A percentile compares a stretch with the other conserved stretches of the same genome.
Conservation (phyloP, 2,797 vertebrate species). For the Malacoraja senta region DNA sequence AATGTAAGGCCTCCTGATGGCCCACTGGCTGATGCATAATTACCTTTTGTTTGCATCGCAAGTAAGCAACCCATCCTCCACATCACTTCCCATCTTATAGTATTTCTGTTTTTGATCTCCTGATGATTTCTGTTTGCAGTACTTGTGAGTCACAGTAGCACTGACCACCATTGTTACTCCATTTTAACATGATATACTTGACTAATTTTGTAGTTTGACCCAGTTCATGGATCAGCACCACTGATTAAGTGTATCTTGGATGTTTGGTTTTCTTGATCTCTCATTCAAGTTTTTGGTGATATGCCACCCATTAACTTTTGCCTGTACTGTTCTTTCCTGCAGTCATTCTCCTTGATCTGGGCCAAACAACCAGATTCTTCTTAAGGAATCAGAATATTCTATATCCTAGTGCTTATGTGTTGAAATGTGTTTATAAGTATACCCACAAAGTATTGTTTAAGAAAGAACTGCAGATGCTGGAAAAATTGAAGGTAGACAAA, state of each 20-base stretch:
- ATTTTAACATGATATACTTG: constrained; percentile 2
- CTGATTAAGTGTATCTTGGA: neutral
- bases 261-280: neutral
- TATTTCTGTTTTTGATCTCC: neutral
- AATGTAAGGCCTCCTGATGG: neutral
- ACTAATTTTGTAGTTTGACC: neutral
- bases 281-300: neutral
- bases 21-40: neutral
- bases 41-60: neutral
- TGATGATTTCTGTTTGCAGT: neutral
- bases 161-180: neutral
- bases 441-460: neutral
- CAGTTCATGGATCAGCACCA: neutral
- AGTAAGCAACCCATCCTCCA: neutral
- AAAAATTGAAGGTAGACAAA: too few relatives aligned
- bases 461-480: too few relatives aligned
- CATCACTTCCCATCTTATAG: neutral
- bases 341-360: neutral
- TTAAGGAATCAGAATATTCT: neutral
- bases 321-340: neutral
- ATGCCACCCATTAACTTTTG: too few relatives aligned
- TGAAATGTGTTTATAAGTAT: neutral
- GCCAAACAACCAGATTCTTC: neutral
- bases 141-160: neutral
- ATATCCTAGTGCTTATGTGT: neutral